Evolutionary conservation across 1,140 invertebrate species (phyloP).

Genomic region (Drosophila hydei): DNA sequence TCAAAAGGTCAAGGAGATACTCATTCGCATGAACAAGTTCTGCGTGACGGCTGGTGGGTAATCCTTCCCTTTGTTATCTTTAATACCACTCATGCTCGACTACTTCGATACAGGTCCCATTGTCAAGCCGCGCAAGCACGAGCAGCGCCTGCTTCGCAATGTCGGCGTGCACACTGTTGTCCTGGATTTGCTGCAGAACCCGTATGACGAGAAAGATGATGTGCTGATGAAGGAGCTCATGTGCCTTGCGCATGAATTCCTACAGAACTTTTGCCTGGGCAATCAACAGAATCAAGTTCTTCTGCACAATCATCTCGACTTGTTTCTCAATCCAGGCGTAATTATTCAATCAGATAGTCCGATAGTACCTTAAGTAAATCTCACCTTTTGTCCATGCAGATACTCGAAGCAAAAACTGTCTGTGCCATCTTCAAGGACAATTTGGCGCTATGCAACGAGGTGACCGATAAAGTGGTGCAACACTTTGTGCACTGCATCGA

Average conservation of each 20-base stretch:
- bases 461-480: conserved; percentile 97
- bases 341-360: conserved; percentile 60
- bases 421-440: conserved; percentile 99
- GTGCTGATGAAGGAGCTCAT: conserved; percentile 98
- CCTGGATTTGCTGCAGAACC: conserved; percentile 95
- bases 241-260: conserved; percentile 97
- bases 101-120: conserved; percentile 63
- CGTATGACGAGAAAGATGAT: conserved; percentile 95
- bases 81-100: neutral
- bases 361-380: neutral
- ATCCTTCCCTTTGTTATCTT: neutral
- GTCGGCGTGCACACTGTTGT: conserved; percentile 99
- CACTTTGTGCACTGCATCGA: conserved; percentile 99
- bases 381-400: conserved; percentile 84
- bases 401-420: conserved; percentile 97
- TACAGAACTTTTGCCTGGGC: conserved; percentile 98
- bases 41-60: conserved; percentile 88
- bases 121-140: conserved; percentile 94
- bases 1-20: conserved; percentile 94
- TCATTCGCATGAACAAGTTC: conserved; percentile 96
- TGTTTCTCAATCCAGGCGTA: conserved; percentile 96
- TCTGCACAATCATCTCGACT: conserved; percentile 96
- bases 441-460: conserved; percentile 96
- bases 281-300: conserved; percentile 98
- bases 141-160: conserved; percentile 97